phyloP scores from a whole-genome alignment of 2,113 vertebrate genomes.

The Halichoerus grypus region DNA sequence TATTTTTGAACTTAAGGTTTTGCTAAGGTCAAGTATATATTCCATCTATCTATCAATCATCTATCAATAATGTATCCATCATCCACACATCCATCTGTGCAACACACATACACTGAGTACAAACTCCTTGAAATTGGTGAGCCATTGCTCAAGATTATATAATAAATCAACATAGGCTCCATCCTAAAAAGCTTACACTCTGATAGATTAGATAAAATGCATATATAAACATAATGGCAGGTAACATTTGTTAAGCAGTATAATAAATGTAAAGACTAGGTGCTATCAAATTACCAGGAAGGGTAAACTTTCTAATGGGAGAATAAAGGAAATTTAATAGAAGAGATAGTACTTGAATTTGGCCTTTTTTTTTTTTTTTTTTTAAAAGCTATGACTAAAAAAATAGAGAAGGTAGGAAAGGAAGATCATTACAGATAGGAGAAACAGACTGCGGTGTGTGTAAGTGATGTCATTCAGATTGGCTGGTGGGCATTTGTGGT shows the following conservation, averaged over 20 bases:
- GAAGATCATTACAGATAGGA: background rate
- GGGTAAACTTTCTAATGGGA: background rate
- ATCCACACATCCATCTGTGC: background rate
- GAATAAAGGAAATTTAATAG: background rate
- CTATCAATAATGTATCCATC: background rate
- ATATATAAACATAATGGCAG: background rate
- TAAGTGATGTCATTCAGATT: background rate
- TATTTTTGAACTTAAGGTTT: background rate
- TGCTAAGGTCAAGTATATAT: background rate
- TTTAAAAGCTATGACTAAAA: background rate
- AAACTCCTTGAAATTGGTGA: background rate
- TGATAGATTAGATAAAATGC: background rate
- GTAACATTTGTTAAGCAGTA: background rate
- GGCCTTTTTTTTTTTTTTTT: background rate
- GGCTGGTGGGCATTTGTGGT: no score
- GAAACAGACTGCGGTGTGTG: background rate
- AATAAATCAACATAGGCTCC: background rate
- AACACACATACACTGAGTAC: background rate
- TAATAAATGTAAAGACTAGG: background rate
- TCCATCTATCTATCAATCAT: background rate
- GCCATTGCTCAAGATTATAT: background rate
- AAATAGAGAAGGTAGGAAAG: background rate
- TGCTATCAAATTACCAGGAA: background rate
- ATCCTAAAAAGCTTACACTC: background rate
- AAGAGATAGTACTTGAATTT: background rate